Percentiles rank a stretch among this genome's conserved stretches.
Conservation (phyloP, 2,888 invertebrate species). For the Anodontia alba region DNA sequence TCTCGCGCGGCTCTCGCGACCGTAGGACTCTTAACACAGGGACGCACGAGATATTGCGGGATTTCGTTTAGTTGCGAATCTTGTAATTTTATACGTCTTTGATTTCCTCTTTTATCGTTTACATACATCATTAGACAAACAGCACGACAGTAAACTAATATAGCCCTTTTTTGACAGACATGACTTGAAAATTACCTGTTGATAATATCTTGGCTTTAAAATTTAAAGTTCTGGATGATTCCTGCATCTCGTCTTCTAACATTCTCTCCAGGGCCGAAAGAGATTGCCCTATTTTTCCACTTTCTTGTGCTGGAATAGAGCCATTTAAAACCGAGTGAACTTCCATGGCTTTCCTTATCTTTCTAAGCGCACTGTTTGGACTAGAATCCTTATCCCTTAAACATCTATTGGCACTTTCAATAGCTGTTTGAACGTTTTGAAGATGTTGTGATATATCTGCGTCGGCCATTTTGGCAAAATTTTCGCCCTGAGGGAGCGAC, state of each 20-base stretch:
- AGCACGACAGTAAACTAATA: too few relatives aligned
- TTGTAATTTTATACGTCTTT: too few relatives aligned
- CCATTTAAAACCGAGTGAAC: neutral
- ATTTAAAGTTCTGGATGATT: neutral
- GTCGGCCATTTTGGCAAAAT: too few relatives aligned
- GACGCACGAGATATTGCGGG: too few relatives aligned
- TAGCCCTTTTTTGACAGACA: too few relatives aligned
- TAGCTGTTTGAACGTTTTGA: too few relatives aligned
- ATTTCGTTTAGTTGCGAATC: too few relatives aligned
- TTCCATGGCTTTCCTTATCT: neutral
- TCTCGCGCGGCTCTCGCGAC: too few relatives aligned
- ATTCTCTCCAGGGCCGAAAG: neutral
- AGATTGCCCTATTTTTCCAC: neutral
- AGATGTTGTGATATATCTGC: neutral
- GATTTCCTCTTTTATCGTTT: too few relatives aligned
- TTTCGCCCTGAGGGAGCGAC: too few relatives aligned
- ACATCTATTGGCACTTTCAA: neutral
- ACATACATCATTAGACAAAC: too few relatives aligned
- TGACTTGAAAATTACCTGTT: slow-evolving; percentile 7
- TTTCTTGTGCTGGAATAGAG: neutral
- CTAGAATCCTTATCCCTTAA: neutral
- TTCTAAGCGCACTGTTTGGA: neutral
- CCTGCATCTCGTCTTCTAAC: neutral
- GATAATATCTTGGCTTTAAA: neutral
- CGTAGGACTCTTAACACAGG: too few relatives aligned